These are phyloP conservation scores for Dryobotodes eremita DNA, from an alignment of 2,888 invertebrate species.

Conservation along the genomic window DNA sequence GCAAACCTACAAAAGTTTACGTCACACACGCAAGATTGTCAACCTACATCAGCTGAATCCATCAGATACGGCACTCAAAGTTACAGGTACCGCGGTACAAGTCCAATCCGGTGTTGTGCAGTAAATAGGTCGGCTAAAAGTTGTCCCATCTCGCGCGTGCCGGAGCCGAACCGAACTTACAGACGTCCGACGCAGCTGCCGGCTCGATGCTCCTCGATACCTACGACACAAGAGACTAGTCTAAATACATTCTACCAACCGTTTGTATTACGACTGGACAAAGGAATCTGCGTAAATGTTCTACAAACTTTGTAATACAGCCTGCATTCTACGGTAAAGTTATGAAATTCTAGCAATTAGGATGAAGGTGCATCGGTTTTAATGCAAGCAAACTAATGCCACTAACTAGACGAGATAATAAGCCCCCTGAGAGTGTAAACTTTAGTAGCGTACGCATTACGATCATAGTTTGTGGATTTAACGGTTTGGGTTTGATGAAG, in stretches of 20 bases:
- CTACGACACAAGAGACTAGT: conserved; percentile 59
- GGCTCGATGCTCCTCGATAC: conserved; percentile 64
- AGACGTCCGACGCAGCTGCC: conserved; percentile 68
- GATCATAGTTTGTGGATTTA: conserved; percentile 24
- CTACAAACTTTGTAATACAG: conserved; percentile 21
- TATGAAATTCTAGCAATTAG: conserved; percentile 33
- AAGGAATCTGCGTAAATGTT: conserved; percentile 38
- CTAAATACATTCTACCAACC: conserved; percentile 40
- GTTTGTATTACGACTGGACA: conserved; percentile 51
- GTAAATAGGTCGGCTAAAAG: conserved; percentile 79
- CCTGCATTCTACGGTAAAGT: conserved; percentile 18
- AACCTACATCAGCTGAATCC: conserved; percentile 69
- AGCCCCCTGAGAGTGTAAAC: conserved; percentile 20
- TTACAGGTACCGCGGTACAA: conserved; percentile 69
- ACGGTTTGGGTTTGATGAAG: conserved; percentile 11
- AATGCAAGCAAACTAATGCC: conserved; percentile 45
- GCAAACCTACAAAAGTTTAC: conserved; percentile 46
- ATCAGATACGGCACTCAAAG: conserved; percentile 70
- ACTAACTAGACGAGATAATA: conserved; percentile 46
- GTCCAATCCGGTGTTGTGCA: conserved; percentile 70
- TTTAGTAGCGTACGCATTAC: conserved; percentile 27
- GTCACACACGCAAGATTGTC: conserved; percentile 56
- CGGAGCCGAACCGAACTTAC: conserved; percentile 71
- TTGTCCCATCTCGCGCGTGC: conserved; percentile 71
- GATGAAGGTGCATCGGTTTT: conserved; percentile 33